Conservation (phyloP, 2,797 vertebrate species). For the Lepidocolaptes lacrymiger region DNA sequence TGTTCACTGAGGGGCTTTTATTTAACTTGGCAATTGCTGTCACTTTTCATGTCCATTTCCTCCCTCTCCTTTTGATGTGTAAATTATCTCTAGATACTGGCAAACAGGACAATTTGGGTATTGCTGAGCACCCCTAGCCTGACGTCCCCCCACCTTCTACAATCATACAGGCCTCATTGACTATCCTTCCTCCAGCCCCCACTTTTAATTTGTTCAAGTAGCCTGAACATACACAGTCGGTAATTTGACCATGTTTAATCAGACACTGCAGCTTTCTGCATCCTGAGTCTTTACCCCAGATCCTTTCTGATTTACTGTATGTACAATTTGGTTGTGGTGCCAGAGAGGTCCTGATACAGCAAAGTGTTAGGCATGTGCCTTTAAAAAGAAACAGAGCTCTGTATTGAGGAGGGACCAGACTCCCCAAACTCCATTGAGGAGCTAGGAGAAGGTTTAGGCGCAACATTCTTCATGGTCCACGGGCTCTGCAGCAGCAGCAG, state of each 20-base stretch:
- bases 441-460: neutral
- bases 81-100: slow-evolving; percentile 69
- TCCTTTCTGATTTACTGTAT: neutral
- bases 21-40: slow-evolving; percentile 73
- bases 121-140: slow-evolving; percentile 46
- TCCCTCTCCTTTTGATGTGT: slow-evolving; percentile 70
- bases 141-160: slow-evolving; percentile 38
- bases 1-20: slow-evolving; percentile 74
- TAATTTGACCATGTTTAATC: neutral
- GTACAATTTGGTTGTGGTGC: neutral
- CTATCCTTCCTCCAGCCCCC: neutral
- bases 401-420: neutral
- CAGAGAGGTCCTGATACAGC: neutral
- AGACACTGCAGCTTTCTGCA: neutral
- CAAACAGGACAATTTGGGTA: slow-evolving; percentile 68
- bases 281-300: neutral
- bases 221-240: slow-evolving; percentile 15
- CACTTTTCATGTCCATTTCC: slow-evolving; percentile 73
- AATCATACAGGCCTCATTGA: slow-evolving; percentile 55
- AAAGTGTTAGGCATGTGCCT: neutral
- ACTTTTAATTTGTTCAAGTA: slow-evolving; percentile 51
- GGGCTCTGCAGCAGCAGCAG: neutral
- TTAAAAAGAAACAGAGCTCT: neutral
- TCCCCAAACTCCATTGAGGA: neutral
- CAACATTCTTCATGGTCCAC: accelerated